Evolutionary conservation across 2,113 vertebrate genomes (phyloP).

Genomic region (Ceyx cyanopectus): DNA sequence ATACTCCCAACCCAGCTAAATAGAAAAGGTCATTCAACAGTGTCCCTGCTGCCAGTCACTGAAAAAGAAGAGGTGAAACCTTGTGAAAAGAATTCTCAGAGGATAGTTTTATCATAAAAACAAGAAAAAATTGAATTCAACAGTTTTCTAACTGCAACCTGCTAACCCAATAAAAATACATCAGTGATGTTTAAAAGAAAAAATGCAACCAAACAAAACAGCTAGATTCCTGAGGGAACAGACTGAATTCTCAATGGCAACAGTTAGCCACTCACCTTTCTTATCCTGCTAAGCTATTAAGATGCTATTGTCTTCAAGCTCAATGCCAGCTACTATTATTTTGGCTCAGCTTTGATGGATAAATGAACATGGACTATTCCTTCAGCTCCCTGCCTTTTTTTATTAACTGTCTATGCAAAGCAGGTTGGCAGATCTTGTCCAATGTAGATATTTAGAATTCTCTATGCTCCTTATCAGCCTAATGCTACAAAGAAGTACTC

Average conservation of each 20-base stretch:
- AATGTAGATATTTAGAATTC: background rate
- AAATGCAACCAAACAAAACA: background rate
- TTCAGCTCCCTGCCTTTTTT: conserved; percentile 26
- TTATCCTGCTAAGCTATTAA: conserved; percentile 43
- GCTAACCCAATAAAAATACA: conserved; percentile 48
- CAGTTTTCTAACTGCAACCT: conserved; percentile 36
- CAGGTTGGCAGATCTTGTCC: conserved; percentile 29
- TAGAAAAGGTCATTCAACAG: conserved; percentile 26
- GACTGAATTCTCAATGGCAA: conserved; percentile 5
- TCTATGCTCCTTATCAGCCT: background rate
- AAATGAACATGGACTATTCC: conserved; percentile 29
- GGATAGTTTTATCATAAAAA: conserved; percentile 41
- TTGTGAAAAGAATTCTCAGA: conserved; percentile 33
- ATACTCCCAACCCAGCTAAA: background rate
- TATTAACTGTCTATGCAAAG: conserved; percentile 21
- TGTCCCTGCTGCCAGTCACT: conserved; percentile 20
- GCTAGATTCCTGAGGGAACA: conserved; percentile 18
- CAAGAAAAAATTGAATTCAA: conserved; percentile 53
- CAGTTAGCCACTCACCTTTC: conserved; percentile 22
- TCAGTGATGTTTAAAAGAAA: conserved; percentile 26
- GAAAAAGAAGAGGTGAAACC: conserved; percentile 12
- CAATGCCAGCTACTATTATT: background rate
- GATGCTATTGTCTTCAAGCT: conserved; percentile 4
- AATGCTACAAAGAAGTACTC: background rate
- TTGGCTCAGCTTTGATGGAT: conserved; percentile 20